A percentile compares a stretch with the other conserved stretches of the same genome.
phyloP scores from a whole-genome alignment of 2,888 invertebrate genomes.

The Xestia ashworthii region DNA sequence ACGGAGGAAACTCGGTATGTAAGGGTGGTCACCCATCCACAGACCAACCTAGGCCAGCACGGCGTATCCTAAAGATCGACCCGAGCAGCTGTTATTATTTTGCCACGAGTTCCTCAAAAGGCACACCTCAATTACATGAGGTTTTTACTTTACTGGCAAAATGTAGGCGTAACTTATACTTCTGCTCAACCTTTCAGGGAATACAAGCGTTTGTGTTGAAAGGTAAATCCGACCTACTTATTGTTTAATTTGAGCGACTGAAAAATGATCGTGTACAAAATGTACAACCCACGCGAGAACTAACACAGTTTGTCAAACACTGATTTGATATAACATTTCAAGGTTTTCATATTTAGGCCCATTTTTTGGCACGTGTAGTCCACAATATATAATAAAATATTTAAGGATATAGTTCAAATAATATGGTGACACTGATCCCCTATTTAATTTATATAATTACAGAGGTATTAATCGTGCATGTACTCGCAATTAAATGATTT shows the following conservation, averaged over 20 bases:
- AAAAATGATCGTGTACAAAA: constrained; percentile 11
- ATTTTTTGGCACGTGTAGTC: neutral
- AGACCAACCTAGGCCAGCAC: too few species aligned
- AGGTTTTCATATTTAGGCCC: constrained; percentile 5
- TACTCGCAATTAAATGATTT: neutral
- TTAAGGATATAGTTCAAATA: neutral
- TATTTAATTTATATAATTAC: neutral
- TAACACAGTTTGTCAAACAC: constrained; percentile 8
- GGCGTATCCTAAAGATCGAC: too few species aligned
- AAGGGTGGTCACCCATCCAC: too few species aligned
- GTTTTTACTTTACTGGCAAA: neutral
- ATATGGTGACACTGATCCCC: neutral
- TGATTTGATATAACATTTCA: constrained; percentile 5
- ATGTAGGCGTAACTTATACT: neutral
- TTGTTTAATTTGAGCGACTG: constrained; percentile 12
- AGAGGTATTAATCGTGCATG: neutral
- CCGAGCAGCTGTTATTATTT: too few species aligned
- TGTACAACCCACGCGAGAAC: constrained; percentile 1
- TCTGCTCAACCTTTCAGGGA: neutral
- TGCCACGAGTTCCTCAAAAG: too few species aligned
- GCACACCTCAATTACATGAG: neutral
- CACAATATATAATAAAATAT: neutral
- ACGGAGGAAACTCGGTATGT: too few species aligned
- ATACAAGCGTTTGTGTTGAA: neutral
- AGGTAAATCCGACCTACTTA: constrained; percentile 14